Evolutionary conservation across 2,113 vertebrate species (phyloP).

Genomic region (Galeopterus variegatus): DNA sequence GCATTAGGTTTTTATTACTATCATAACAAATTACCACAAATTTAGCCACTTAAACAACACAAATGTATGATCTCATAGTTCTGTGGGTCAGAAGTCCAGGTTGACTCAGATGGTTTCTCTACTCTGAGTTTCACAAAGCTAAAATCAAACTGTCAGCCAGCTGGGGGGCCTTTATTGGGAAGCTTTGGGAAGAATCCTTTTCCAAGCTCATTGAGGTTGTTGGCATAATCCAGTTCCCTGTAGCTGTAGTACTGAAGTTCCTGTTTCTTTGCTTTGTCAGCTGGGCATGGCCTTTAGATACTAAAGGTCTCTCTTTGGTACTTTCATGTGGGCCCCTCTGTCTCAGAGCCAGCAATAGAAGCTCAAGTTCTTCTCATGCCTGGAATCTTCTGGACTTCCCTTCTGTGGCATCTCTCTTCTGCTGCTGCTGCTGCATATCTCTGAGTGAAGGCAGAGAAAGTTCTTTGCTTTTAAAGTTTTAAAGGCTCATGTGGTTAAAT

Average conservation of each 20-base stretch:
- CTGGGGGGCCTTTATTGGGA: not conserved
- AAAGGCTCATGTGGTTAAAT: not conserved
- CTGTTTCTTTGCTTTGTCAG: not conserved
- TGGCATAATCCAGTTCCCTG: not conserved
- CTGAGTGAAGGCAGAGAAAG: not conserved
- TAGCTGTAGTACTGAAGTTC: not conserved
- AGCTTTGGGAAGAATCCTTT: not conserved
- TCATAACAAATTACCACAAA: not conserved
- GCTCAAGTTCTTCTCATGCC: not conserved
- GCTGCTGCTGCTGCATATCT: not conserved
- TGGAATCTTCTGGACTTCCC: not conserved
- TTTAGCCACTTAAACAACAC: not conserved
- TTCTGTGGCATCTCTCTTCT: not conserved
- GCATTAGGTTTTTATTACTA: not conserved
- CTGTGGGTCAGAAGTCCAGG: not conserved
- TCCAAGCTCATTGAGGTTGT: not conserved
- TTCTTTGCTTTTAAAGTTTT: conserved; percentile 41
- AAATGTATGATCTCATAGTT: not conserved
- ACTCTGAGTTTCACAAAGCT: conserved; percentile 24
- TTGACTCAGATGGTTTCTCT: not conserved
- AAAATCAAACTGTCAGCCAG: not conserved
- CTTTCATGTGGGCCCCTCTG: not conserved
- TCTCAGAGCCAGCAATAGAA: not conserved
- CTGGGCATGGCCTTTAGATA: not conserved
- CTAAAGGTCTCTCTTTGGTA: not conserved